Conservation (phyloP, 30 jellyfish, hydroid and myxozoan species). For the Hydractinia echinata region DNA sequence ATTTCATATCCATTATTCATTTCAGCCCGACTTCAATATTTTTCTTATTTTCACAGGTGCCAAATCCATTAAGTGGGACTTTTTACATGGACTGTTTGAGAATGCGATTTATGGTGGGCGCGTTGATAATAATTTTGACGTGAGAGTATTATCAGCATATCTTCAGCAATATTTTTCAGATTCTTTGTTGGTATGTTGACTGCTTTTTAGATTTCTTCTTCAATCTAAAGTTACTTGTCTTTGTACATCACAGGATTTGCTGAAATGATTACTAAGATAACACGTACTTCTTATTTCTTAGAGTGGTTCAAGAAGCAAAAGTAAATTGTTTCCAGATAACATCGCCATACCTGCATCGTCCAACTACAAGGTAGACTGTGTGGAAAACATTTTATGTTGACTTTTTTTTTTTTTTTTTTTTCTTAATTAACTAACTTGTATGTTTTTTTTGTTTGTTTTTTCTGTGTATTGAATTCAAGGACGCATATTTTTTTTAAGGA, state of each 20-base stretch:
- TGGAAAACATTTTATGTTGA: not conserved
- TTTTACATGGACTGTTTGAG: slow-evolving; percentile 89
- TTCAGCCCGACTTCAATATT: not conserved
- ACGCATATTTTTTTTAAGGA: slow-evolving; percentile 44
- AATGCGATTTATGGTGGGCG: slow-evolving; percentile 97
- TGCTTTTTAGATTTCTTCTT: not conserved
- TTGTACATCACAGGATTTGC: not conserved
- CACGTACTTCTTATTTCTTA: not conserved
- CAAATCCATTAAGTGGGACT: slow-evolving; percentile 79
- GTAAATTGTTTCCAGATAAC: slow-evolving; percentile 38
- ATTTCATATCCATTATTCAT: too few relatives aligned
- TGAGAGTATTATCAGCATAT: slow-evolving; percentile 82
- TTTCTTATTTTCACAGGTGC: slow-evolving; percentile 48
- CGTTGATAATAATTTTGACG: slow-evolving; percentile 80
- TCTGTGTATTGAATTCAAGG: not conserved
- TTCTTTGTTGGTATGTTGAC: slow-evolving; percentile 17
- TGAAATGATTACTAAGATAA: not conserved
- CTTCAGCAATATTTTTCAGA: slow-evolving; percentile 78
- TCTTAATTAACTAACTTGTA: not conserved
- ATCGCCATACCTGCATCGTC: slow-evolving; percentile 59
- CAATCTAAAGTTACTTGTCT: too few relatives aligned
- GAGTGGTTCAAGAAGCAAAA: slow-evolving; percentile 67
- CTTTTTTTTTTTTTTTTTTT: not conserved
- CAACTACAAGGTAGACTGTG: slow-evolving; percentile 52
- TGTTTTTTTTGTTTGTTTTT: not conserved